Evolutionary conservation across 2,888 invertebrate species (phyloP).

Genomic region (Hydroisotoma schaefferi): DNA sequence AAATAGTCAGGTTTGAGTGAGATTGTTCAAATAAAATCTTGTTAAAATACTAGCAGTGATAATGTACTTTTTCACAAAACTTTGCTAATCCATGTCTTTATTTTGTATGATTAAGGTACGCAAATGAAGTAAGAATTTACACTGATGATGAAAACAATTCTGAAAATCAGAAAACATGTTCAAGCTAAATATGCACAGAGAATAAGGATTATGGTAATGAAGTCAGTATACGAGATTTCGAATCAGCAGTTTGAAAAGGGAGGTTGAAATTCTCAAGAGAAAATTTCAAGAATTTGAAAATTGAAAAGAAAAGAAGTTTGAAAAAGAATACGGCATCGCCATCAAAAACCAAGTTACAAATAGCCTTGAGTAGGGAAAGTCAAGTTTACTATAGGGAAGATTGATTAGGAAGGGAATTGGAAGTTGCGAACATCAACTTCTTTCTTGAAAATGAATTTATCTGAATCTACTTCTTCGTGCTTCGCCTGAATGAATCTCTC

Average conservation of each 20-base stretch:
- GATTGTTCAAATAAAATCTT: neutral
- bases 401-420: no score
- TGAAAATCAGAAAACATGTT: neutral
- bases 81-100: slow-evolving; percentile 38
- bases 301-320: neutral
- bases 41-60: neutral
- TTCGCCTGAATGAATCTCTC: no score
- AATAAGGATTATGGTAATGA: slow-evolving; percentile 2
- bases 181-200: slow-evolving; percentile 1
- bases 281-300: neutral
- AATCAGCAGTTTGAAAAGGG: neutral
- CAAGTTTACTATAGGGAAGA: no score
- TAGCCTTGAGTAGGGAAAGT: no score
- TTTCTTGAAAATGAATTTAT: no score
- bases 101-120: slow-evolving; percentile 41
- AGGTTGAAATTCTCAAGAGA: neutral
- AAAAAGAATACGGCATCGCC: no score
- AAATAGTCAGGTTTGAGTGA: no score
- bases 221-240: neutral
- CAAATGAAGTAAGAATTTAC: slow-evolving; percentile 40
- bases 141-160: slow-evolving; percentile 9
- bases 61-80: no score
- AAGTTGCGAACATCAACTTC: no score
- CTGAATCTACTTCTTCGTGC: no score
- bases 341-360: no score